Conservation (phyloP, 2,888 invertebrate genomes). For the Tipula helvola region DNA sequence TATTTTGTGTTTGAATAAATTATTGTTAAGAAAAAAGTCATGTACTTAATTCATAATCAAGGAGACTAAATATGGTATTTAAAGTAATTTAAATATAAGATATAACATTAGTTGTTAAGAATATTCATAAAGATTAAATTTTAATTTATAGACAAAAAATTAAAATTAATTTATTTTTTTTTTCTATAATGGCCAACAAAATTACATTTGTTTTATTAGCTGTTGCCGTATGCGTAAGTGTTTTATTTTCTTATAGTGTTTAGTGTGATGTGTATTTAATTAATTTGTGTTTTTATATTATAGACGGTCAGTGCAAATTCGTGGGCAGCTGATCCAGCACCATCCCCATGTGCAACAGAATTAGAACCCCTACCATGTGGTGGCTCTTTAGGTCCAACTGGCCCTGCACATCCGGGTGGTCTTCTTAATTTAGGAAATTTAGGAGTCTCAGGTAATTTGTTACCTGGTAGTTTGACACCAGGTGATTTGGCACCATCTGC, state of each 20-base stretch:
- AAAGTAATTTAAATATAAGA: slow-evolving; percentile 4
- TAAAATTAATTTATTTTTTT: background rate
- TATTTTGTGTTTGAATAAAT: background rate
- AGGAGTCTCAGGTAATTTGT: background rate
- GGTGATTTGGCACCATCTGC: background rate
- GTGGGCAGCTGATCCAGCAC: background rate
- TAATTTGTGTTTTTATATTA: background rate
- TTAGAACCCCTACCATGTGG: background rate
- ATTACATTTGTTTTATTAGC: background rate
- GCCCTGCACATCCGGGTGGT: background rate
- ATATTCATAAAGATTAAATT: background rate
- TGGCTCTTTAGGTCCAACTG: background rate
- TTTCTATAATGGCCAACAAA: background rate
- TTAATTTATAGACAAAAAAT: background rate
- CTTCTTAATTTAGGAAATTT: background rate
- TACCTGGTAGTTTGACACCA: background rate
- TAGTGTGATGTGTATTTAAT: background rate
- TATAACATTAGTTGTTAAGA: background rate
- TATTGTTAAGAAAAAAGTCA: slow-evolving; percentile 4
- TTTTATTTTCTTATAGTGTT: background rate
- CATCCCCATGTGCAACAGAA: background rate
- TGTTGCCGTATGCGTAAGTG: background rate
- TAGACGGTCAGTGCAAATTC: background rate
- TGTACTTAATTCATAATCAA: background rate
- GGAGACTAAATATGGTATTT: slow-evolving; percentile 4